Base-by-base conservation (phyloP, 2,888 invertebrate genomes). In the Ophraella communa region DNA sequence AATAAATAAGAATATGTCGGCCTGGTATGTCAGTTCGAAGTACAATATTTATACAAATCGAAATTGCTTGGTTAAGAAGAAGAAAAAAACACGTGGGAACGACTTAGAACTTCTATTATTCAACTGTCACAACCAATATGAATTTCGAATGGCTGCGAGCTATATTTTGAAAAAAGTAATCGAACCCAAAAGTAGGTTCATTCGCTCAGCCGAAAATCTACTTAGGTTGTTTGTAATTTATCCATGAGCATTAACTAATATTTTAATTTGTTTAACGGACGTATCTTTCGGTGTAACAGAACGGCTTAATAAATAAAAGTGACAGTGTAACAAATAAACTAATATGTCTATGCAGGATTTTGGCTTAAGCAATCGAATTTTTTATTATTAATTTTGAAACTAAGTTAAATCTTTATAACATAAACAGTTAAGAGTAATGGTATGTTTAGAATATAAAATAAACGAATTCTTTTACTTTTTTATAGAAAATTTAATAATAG, bases 1-100 rank as follows among this genome's bases (percentile, higher is more conserved):
- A 68, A 67, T 69, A 69, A 69, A 69, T 67, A 67, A 39, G 60
- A 58, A 62, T 65, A 44, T 54, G 64, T 67, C 69, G 67, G 62
- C 42, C 63, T 62, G 67, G 65, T 62, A 69, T 69, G 62, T 55
- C 61, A 39, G 60, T 62, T 27, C 20, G 30, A 30, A 51, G 62
- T 61, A 57, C 64, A 61, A 62, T 64, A 47, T 64, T 64, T 55
- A 47, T 58, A 58, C 53, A 66, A 45, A 33, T 57, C 24, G 27
- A 42, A 42, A 57, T 51, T 59, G 35, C 14, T 20, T 23, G n/a
- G n/a, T n/a, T n/a, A n/a, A n/a, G n/a, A n/a, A n/a, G 51, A 39
- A 42, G 27, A 18, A 55, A 56, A 56, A 56, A 57, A 49, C 47
- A 57, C 57, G 49, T 57, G 57, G 57, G 57, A 57, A 57, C 47